phyloP scores from a whole-genome alignment of 2,888 invertebrate genomes.

The Drosophila peninsularis region DNA sequence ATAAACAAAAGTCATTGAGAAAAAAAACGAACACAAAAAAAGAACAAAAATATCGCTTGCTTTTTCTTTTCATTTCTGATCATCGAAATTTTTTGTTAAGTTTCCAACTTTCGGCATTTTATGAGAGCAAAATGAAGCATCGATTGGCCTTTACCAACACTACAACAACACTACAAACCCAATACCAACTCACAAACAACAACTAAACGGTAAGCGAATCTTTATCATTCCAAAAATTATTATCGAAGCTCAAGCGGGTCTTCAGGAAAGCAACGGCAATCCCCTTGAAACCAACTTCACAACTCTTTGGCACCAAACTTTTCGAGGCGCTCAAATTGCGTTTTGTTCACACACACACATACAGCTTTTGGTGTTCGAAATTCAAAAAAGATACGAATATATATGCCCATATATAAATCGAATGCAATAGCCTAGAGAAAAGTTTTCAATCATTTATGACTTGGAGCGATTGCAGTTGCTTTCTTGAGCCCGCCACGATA shows the following conservation, averaged over 20 bases:
- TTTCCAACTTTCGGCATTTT: constrained; percentile 55
- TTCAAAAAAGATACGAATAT: constrained; percentile 36
- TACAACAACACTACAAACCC: constrained; percentile 22
- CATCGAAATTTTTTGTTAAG: constrained; percentile 9
- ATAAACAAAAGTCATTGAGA: constrained; percentile 72
- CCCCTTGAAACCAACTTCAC: constrained; percentile 20
- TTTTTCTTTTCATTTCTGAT: constrained; percentile 53
- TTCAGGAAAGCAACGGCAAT: constrained; percentile 26
- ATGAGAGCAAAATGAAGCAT: constrained; percentile 60
- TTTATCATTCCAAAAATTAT: constrained; percentile 19
- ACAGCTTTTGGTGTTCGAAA: constrained; percentile 56
- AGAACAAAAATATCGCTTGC: constrained; percentile 50
- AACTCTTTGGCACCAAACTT: constrained; percentile 49
- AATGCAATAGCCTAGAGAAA: constrained; percentile 68
- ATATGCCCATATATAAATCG: constrained; percentile 5
- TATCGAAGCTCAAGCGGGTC: constrained; percentile 4
- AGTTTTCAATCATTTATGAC: constrained; percentile 44
- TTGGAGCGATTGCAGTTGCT: constrained; percentile 24
- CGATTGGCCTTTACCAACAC: constrained; percentile 51
- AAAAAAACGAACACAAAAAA: constrained; percentile 42
- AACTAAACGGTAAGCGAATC: constrained; percentile 62
- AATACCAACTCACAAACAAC: constrained; percentile 37
- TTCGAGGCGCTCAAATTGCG: constrained; percentile 38
- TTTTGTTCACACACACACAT: constrained; percentile 41
- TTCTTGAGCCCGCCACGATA: constrained; percentile 18